These are phyloP conservation scores for Setipinna tenuifilis DNA, from an alignment of 2,797 vertebrate species.

Conservation along the genomic window DNA sequence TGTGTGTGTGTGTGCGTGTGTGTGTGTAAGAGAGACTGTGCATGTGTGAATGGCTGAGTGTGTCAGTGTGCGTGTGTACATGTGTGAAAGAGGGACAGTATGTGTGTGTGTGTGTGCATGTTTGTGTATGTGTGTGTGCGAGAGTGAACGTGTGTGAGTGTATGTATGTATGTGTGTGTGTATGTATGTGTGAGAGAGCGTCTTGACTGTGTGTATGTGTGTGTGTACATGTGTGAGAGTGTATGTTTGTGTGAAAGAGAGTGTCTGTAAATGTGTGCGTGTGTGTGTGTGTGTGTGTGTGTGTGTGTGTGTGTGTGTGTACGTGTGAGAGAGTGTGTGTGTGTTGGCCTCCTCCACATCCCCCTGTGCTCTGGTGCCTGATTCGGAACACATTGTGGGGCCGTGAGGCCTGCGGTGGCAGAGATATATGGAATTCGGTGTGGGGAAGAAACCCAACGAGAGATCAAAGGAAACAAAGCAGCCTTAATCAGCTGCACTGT, in stretches of 20 bases:
- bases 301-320: background rate
- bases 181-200: too few relatives aligned
- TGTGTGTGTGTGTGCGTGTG: conserved; percentile 33
- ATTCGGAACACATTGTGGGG: conserved; percentile 54
- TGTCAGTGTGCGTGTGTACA: too few relatives aligned
- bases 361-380: conserved; percentile 28
- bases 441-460: conserved; percentile 55
- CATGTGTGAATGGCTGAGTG: too few relatives aligned
- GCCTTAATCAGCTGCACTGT: conserved; percentile 71
- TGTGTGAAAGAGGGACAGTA: too few relatives aligned
- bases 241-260: conserved; percentile 16
- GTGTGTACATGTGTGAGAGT: too few relatives aligned
- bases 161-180: too few relatives aligned
- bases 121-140: too few relatives aligned
- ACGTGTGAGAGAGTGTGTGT: background rate
- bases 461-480: conserved; percentile 72
- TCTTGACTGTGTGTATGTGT: too few relatives aligned
- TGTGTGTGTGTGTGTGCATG: too few relatives aligned
- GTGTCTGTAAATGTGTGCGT: conserved; percentile 41
- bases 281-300: background rate
- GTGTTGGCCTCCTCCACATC: conserved; percentile 43
- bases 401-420: conserved; percentile 61
- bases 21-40: conserved; percentile 39
- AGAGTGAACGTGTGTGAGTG: too few relatives aligned
- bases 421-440: conserved; percentile 61